These are phyloP conservation scores for Crocallis elinguaria DNA, from an alignment of 2,888 invertebrate genomes.

Conservation along the genomic window DNA sequence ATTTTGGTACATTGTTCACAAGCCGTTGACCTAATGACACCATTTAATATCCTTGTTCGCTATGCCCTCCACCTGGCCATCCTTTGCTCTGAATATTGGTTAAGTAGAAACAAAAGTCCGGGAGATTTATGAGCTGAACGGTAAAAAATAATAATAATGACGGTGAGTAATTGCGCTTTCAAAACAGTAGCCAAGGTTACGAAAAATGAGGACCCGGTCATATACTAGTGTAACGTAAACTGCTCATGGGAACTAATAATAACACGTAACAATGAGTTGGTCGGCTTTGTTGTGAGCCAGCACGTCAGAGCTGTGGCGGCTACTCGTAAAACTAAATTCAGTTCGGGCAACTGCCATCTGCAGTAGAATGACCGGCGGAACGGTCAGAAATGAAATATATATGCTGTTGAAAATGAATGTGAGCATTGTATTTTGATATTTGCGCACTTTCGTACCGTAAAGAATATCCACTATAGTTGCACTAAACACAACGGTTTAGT, in stretches of 20 bases:
- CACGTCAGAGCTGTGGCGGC: conserved; percentile 68
- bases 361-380: conserved; percentile 32
- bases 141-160: conserved; percentile 44
- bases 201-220: conserved; percentile 63
- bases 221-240: conserved; percentile 65
- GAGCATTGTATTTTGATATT: neutral
- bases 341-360: conserved; percentile 56
- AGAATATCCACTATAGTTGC: conserved; percentile 2
- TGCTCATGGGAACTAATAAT: conserved; percentile 75
- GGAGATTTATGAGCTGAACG: conserved; percentile 42
- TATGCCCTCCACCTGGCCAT: conserved; percentile 32
- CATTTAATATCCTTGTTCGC: conserved; percentile 62
- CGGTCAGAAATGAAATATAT: conserved; percentile 34
- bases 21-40: conserved; percentile 70
- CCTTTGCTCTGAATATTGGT: conserved; percentile 48
- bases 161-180: conserved; percentile 53
- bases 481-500: conserved; percentile 24
- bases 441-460: neutral
- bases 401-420: conserved; percentile 1
- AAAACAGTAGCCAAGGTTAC: conserved; percentile 66
- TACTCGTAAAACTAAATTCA: conserved; percentile 80
- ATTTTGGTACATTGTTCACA: conserved; percentile 63
- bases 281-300: conserved; percentile 66
- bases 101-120: conserved; percentile 42
- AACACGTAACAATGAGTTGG: conserved; percentile 78